phyloP scores from a whole-genome alignment of 1,140 invertebrate species.

The Trialeurodes vaporariorum region DNA sequence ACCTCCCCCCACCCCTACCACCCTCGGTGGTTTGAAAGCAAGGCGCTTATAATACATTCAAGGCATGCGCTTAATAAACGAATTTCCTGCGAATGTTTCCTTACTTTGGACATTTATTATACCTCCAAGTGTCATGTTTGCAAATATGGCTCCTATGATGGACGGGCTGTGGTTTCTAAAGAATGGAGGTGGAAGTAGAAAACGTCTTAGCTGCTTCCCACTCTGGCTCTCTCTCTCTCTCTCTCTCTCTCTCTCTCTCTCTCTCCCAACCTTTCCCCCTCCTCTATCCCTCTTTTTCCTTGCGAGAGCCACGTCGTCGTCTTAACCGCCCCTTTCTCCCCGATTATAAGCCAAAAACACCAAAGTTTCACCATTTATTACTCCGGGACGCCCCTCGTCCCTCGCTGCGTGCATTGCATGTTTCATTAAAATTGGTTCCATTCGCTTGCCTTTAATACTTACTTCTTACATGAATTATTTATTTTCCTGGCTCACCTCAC shows the following conservation, averaged over 20 bases:
- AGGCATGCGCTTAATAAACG: neutral
- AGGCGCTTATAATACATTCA: neutral
- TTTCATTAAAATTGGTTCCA: neutral
- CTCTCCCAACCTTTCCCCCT: too few relatives aligned
- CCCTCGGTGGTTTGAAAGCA: too few relatives aligned
- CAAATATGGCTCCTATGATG: neutral
- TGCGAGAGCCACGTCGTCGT: too few relatives aligned
- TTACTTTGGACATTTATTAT: neutral
- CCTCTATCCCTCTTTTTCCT: too few relatives aligned
- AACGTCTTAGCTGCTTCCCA: too few relatives aligned
- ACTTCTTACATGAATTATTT: constrained; percentile 1
- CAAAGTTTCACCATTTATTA: neutral
- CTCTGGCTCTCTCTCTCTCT: too few relatives aligned
- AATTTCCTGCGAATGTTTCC: neutral
- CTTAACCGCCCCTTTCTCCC: neutral
- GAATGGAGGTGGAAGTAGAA: too few relatives aligned
- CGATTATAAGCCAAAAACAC: neutral
- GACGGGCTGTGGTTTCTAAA: neutral
- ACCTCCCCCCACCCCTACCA: too few relatives aligned
- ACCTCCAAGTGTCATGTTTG: neutral
- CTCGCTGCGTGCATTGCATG: too few relatives aligned
- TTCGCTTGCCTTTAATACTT: neutral
- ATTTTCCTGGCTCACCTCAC: neutral
- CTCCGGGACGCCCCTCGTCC: too few relatives aligned
- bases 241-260: too few relatives aligned